phyloP scores from a whole-genome alignment of 2,888 invertebrate genomes.

The Thelaira solivaga region DNA sequence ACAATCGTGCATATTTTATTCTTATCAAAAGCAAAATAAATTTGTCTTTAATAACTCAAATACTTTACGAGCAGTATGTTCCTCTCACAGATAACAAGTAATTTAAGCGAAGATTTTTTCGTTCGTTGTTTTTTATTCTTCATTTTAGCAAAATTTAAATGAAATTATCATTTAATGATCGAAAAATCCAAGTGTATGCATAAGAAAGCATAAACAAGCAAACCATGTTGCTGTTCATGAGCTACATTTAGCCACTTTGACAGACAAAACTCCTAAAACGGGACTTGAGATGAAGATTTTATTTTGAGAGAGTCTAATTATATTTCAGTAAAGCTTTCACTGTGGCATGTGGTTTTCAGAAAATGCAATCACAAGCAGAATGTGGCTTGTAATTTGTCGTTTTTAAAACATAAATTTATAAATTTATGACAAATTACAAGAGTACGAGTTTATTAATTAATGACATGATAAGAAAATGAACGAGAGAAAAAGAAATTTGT shows the following conservation, averaged over 20 bases:
- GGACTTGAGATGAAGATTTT: too few relatives aligned
- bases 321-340: neutral
- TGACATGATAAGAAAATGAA: conserved; percentile 66
- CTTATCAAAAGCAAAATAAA: conserved; percentile 65
- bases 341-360: neutral
- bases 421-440: conserved; percentile 73
- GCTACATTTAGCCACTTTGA: neutral
- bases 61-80: conserved; percentile 68
- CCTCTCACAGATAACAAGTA: conserved; percentile 52
- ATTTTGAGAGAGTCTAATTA: too few relatives aligned
- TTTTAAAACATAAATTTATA: conserved; percentile 68
- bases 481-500: neutral
- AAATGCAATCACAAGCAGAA: neutral
- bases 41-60: conserved; percentile 69
- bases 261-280: neutral
- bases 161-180: conserved; percentile 44
- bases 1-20: conserved; percentile 13
- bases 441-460: conserved; percentile 62
- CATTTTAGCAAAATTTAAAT: conserved; percentile 12
- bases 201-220: neutral
- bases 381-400: conserved; percentile 8
- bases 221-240: neutral
- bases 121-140: too few relatives aligned
- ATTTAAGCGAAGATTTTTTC: conserved; percentile 32
- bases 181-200: conserved; percentile 23